Conservation (phyloP, 2,888 invertebrate species). For the Apotomis turbidana region DNA sequence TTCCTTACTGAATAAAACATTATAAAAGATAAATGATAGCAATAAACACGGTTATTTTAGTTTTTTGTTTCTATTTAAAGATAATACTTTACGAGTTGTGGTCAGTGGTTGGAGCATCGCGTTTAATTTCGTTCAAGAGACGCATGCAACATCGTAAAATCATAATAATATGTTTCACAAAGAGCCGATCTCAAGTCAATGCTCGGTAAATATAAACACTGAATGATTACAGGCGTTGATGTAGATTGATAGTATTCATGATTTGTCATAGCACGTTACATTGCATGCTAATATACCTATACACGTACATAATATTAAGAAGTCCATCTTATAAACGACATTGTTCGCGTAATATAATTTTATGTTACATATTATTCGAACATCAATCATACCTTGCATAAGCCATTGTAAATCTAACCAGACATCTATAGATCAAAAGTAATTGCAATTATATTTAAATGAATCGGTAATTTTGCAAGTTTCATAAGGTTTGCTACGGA, state of each 20-base stretch:
- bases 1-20: too few relatives aligned
- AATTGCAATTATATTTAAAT: slow-evolving; percentile 32
- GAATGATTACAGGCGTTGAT: slow-evolving; percentile 4
- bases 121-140: neutral
- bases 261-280: slow-evolving; percentile 10
- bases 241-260: slow-evolving; percentile 10
- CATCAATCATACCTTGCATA: slow-evolving; percentile 29
- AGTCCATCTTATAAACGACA: neutral
- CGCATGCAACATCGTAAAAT: slow-evolving; percentile 3
- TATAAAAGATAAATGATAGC: too few relatives aligned
- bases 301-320: neutral
- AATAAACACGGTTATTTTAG: too few relatives aligned
- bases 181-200: neutral
- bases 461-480: slow-evolving; percentile 15
- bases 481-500: slow-evolving; percentile 11
- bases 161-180: neutral
- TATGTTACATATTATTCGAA: slow-evolving; percentile 9
- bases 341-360: slow-evolving; percentile 7
- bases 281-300: slow-evolving; percentile 7
- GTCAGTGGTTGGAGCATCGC: neutral
- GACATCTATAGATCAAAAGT: slow-evolving; percentile 30
- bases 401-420: slow-evolving; percentile 29
- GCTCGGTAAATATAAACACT: slow-evolving; percentile 5
- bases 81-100: too few relatives aligned
- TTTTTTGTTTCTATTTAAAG: too few relatives aligned